Evolutionary conservation across 2,888 invertebrate genomes (phyloP).

Genomic region (Stramonita haemastoma): DNA sequence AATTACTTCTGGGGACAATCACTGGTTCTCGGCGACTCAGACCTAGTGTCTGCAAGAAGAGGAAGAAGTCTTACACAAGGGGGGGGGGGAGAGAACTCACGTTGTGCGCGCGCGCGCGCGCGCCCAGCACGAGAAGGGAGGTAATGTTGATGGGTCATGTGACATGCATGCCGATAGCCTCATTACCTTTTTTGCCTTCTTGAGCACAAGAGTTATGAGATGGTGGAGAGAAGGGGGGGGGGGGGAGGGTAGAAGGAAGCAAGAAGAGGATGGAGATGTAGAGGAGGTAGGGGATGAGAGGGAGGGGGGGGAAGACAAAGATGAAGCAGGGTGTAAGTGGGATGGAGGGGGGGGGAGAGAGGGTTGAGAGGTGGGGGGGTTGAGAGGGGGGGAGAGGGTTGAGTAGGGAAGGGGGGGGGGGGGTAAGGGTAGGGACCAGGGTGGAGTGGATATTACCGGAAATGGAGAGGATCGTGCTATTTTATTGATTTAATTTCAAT

Average conservation of each 20-base stretch:
- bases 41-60: not conserved
- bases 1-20: not conserved
- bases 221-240: not conserved
- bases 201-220: not conserved
- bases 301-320: not conserved
- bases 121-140: not conserved
- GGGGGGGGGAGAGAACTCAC: not conserved
- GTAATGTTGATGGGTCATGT: conserved; percentile 9
- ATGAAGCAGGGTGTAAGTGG: not conserved
- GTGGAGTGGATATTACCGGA: no score
- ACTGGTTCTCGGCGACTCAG: not conserved
- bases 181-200: not conserved
- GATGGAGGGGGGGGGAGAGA: not conserved
- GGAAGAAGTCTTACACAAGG: not conserved
- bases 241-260: not conserved
- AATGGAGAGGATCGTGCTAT: no score
- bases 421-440: no score
- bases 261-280: no score
- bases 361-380: not conserved
- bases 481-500: no score
- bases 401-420: not conserved
- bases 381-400: not conserved
- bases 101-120: no score
- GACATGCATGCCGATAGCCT: not conserved
- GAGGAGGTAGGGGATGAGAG: not conserved